Percentiles rank a stretch among this genome's conserved stretches.
Evolutionary conservation across 2,797 vertebrate species (phyloP).

Genomic region (Apogon talboti): DNA sequence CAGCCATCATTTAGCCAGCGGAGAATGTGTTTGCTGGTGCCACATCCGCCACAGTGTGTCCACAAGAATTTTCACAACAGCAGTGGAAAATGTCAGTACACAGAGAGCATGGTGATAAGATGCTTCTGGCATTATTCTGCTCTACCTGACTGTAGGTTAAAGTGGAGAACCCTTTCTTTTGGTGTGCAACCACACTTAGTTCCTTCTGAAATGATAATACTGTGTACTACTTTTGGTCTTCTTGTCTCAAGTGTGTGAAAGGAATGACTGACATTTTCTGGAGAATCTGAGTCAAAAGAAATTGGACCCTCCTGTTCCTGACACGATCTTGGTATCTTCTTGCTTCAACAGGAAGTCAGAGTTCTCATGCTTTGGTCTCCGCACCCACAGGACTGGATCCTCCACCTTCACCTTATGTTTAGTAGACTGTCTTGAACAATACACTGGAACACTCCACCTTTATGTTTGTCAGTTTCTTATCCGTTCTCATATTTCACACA

Average conservation of each 20-base stretch:
- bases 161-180: constrained; percentile 22
- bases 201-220: constrained; percentile 8
- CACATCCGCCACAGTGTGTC: constrained; percentile 69
- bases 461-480: constrained; percentile 41
- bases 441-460: constrained; percentile 25
- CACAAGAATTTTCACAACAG: constrained; percentile 75
- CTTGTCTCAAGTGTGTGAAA: constrained; percentile 27
- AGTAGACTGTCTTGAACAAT: constrained; percentile 11
- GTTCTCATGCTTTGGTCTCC: constrained; percentile 70
- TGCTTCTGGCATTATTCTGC: constrained; percentile 20
- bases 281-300: constrained; percentile 69
- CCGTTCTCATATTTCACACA: constrained; percentile 22
- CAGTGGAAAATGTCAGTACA: constrained; percentile 75
- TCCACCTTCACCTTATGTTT: constrained; percentile 40
- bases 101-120: constrained; percentile 69
- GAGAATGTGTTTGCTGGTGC: constrained; percentile 67
- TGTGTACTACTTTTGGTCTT: neutral
- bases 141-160: constrained; percentile 34
- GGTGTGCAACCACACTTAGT: constrained; percentile 6
- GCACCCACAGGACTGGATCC: constrained; percentile 60
- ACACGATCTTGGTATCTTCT: constrained; percentile 83
- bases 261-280: constrained; percentile 51
- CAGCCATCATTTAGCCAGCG: constrained; percentile 72
- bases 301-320: constrained; percentile 77
- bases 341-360: constrained; percentile 83